phyloP scores from a whole-genome alignment of 2,888 invertebrate species.

The Therioaphis trifolii region DNA sequence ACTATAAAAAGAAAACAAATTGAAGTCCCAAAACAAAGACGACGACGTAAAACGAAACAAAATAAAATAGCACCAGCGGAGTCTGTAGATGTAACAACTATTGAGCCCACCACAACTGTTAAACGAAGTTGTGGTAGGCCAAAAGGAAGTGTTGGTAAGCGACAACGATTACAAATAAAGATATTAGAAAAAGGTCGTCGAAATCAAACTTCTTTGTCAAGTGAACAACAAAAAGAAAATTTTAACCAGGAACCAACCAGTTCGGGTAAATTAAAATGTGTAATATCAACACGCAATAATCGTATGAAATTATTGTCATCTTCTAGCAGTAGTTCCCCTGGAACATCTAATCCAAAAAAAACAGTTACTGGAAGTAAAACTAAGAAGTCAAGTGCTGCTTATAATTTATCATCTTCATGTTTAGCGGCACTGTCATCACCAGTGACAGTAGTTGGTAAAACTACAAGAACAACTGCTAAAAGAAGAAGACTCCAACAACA shows the following conservation, averaged over 20 bases:
- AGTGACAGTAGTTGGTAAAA: not conserved
- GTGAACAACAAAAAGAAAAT: conserved; percentile 50
- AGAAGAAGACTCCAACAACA: conserved; percentile 28
- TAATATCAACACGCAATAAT: conserved; percentile 55
- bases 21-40: not conserved
- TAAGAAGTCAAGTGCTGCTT: not conserved
- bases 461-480: conserved; percentile 21
- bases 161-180: not conserved
- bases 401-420: conserved; percentile 40
- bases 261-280: conserved; percentile 48
- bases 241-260: not conserved
- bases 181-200: conserved; percentile 9
- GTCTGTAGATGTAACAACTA: not conserved
- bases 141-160: conserved; percentile 31
- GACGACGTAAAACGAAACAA: not conserved
- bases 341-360: not conserved
- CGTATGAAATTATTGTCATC: conserved; percentile 37
- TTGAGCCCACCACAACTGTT: not conserved
- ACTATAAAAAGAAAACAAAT: not conserved
- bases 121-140: conserved; percentile 39
- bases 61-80: not conserved
- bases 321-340: not conserved
- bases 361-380: not conserved
- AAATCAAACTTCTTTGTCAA: conserved; percentile 8
- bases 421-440: conserved; percentile 2